Evolutionary conservation across 2,888 invertebrate genomes (phyloP), one percentile per base, ranked within the genome.

Genomic region (Timema cristinae): DNA sequence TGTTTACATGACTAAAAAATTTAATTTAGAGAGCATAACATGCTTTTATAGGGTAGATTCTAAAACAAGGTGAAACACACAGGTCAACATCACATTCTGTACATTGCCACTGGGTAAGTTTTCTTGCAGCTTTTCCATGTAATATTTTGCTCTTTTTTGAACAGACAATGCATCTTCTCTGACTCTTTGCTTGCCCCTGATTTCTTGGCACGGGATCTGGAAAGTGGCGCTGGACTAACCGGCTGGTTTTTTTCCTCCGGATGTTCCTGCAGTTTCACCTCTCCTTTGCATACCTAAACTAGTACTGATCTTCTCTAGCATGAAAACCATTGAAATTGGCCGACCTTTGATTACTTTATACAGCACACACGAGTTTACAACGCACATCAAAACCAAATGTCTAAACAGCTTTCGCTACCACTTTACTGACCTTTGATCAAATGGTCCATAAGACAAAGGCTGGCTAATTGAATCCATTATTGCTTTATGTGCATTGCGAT

Each of bases 381-480:
- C 9, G 47, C 63, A 63, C 9, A 63, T 63, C 63, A 63, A 7
- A 11, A 63, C 48, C 63, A 63, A 11, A n/a, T 63, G 63, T 13
- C 16, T 47, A 15, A 13, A 10, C 47, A 63, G n/a, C 63, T 32
- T 47, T 13, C 63, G 9, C 63, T 32, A 63, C 63, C 63, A 63
- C 48, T 63, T 63, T n/a, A 63, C 63, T 6, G 16, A 47, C 48
- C 47, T 63, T 16, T 63, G 47, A 7, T 32, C n/a, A n/a, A 63
- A 63, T 10, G 2, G 11, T 6, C 63, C 63, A 9, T 63, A 32
- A 11, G 63, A 63, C 63, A 63, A 47, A 11, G 32, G 8, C 59
- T 59, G 15, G 59, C 1, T 48, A 11, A 48, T 47, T 5, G 16
- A n/a, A 47, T 63, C 63, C 10, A 63, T 32, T 47, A 16, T 32